A percentile compares a stretch with the other conserved stretches of the same genome.
phyloP scores from a whole-genome alignment of 2,888 invertebrate genomes.

The Tupiocoris notatus region DNA sequence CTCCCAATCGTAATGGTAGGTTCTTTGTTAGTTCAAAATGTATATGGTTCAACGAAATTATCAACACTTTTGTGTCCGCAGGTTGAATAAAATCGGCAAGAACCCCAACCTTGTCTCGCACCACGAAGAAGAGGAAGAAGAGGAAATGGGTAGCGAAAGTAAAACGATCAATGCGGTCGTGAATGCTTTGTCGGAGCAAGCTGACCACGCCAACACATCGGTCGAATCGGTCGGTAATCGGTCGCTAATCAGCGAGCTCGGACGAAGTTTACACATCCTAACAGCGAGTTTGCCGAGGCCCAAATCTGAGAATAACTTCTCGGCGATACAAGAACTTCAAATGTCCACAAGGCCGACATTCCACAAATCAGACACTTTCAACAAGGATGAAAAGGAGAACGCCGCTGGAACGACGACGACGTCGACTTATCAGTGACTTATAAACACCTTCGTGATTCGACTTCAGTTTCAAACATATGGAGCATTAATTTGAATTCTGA shows the following conservation, averaged over 20 bases:
- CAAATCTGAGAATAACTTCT: conserved; percentile 80
- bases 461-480: too few relatives aligned
- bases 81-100: conserved; percentile 96
- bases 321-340: conserved; percentile 56
- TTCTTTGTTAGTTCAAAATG: too few relatives aligned
- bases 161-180: conserved; percentile 91
- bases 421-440: conserved; percentile 31
- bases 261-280: conserved; percentile 67
- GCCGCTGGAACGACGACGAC: conserved; percentile 7
- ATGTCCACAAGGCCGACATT: conserved; percentile 58
- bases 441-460: neutral
- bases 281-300: conserved; percentile 68
- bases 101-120: conserved; percentile 83
- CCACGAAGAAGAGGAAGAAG: conserved; percentile 54
- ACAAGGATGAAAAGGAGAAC: conserved; percentile 58
- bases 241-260: conserved; percentile 60
- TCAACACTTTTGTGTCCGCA: conserved; percentile 52
- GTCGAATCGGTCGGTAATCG: conserved; percentile 64
- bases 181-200: conserved; percentile 87
- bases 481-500: neutral
- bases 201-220: conserved; percentile 77
- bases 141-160: conserved; percentile 67
- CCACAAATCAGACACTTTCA: conserved; percentile 78
- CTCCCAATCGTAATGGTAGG: too few relatives aligned
- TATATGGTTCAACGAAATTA: too few relatives aligned